Evolutionary conservation across 2,113 vertebrate species (phyloP).

Genomic region (Microcebus ravelobensis): DNA sequence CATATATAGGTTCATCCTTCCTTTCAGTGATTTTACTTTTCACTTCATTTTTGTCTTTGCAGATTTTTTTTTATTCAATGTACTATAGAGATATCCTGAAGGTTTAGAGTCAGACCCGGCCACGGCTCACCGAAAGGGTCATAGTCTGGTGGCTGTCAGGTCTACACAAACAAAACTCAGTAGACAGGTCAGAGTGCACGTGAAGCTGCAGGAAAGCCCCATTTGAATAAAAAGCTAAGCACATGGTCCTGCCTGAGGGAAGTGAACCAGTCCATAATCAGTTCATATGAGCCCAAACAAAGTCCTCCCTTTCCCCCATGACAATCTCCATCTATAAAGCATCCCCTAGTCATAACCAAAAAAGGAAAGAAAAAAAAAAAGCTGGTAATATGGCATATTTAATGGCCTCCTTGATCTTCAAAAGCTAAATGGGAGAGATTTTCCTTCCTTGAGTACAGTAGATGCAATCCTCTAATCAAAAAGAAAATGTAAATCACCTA

Average conservation of each 20-base stretch:
- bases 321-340: slow-evolving; percentile 58
- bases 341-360: slow-evolving; percentile 30
- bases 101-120: background rate
- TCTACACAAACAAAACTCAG: background rate
- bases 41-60: background rate
- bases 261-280: background rate
- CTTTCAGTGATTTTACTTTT: background rate
- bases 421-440: slow-evolving; percentile 79
- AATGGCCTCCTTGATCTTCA: slow-evolving; percentile 80
- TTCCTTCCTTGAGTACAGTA: slow-evolving; percentile 70
- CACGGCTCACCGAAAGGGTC: background rate
- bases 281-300: background rate
- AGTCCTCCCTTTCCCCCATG: background rate
- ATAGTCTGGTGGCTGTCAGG: background rate
- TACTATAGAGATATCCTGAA: background rate
- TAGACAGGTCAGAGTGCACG: background rate
- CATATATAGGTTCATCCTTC: background rate
- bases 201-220: background rate
- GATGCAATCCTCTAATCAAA: slow-evolving; percentile 77
- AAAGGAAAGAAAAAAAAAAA: slow-evolving; percentile 1
- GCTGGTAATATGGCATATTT: slow-evolving; percentile 71
- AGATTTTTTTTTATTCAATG: background rate
- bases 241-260: background rate
- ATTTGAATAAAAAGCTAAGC: slow-evolving; percentile 15
- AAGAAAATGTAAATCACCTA: slow-evolving; percentile 78